Evolutionary conservation across 2,888 invertebrate genomes (phyloP).

Genomic region (Cryptus armator): DNA sequence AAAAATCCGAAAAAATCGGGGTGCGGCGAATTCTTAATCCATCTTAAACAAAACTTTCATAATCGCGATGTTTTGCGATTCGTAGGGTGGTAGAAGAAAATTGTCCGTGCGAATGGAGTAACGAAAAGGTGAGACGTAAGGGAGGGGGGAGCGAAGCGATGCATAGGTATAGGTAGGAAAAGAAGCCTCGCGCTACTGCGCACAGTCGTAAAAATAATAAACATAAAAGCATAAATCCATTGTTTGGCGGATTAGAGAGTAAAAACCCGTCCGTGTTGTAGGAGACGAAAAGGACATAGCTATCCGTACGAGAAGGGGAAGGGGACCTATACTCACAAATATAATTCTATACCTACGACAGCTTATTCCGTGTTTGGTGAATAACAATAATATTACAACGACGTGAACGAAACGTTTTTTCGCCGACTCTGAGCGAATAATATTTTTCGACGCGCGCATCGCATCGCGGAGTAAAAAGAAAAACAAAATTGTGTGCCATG

Average conservation of each 20-base stretch:
- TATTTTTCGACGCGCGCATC: background rate
- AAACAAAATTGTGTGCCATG: background rate
- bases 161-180: slow-evolving; percentile 18
- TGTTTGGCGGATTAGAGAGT: slow-evolving; percentile 75
- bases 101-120: slow-evolving; percentile 14
- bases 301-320: background rate
- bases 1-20: background rate
- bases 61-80: background rate
- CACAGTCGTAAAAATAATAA: slow-evolving; percentile 80
- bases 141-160: background rate
- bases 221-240: slow-evolving; percentile 80
- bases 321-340: slow-evolving; percentile 11
- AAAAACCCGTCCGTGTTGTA: slow-evolving; percentile 68
- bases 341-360: slow-evolving; percentile 7
- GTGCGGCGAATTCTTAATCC: background rate
- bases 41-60: background rate
- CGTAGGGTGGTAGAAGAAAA: background rate
- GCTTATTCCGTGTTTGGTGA: slow-evolving; percentile 37
- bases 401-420: background rate
- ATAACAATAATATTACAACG: slow-evolving; percentile 13
- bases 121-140: slow-evolving; percentile 42
- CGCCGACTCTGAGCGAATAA: background rate
- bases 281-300: slow-evolving; percentile 31
- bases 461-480: background rate
- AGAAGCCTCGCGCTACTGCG: slow-evolving; percentile 74